These are phyloP conservation scores for Aptenodytes forsteri DNA, from an alignment of 2,113 vertebrate genomes.

Conservation along the genomic window DNA sequence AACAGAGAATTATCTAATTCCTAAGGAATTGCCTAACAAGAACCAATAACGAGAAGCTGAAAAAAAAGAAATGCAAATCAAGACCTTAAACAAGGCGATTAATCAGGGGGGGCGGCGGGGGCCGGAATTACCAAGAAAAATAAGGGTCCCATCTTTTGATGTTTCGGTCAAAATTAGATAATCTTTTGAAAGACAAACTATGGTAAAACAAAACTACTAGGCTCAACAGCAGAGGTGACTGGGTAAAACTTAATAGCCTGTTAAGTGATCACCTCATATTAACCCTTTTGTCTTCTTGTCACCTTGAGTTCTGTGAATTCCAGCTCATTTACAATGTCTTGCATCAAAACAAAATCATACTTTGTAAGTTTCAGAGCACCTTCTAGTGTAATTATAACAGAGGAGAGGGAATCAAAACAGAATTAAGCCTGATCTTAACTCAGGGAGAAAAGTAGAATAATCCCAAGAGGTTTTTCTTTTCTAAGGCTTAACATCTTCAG, in stretches of 20 bases:
- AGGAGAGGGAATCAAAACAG: not conserved
- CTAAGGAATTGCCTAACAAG: not conserved
- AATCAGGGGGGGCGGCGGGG: accelerated
- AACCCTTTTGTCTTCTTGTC: not conserved
- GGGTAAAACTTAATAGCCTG: not conserved
- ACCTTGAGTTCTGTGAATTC: not conserved
- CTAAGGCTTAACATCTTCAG: not conserved
- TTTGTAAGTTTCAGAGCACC: not conserved
- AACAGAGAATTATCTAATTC: not conserved
- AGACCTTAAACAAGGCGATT: not conserved
- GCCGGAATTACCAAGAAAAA: not conserved
- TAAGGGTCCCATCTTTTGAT: not conserved
- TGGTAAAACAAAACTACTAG: not conserved
- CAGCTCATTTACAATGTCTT: not conserved
- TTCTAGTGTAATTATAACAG: not conserved
- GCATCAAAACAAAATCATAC: not conserved
- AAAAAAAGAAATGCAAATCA: not conserved
- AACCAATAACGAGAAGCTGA: not conserved
- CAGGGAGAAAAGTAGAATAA: not conserved
- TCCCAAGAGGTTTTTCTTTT: not conserved
- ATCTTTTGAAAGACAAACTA: not conserved
- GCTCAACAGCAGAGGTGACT: not conserved
- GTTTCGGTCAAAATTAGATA: not conserved
- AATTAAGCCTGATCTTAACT: not conserved
- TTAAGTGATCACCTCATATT: not conserved